These are phyloP conservation scores for Oreotrochilus melanogaster DNA, from an alignment of 2,113 vertebrate genomes.

Conservation along the genomic window DNA sequence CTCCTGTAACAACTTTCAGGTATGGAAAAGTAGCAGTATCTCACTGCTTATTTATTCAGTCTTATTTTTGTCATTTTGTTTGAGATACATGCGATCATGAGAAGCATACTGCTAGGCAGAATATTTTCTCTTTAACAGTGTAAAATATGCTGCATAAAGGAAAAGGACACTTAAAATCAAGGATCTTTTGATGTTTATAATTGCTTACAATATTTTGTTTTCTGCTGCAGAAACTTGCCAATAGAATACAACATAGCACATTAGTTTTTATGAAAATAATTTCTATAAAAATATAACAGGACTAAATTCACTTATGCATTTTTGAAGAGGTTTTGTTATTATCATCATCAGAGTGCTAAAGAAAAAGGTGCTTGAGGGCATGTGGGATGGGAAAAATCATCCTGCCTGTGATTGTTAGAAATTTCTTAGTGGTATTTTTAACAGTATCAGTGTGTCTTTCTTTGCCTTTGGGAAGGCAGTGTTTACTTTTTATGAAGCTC, in stretches of 20 bases:
- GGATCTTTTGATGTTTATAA: background rate
- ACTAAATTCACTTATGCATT: background rate
- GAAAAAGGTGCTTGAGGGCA: background rate
- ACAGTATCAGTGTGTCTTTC: constrained; percentile 23
- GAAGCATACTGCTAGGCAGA: background rate
- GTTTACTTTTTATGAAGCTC: constrained; percentile 55
- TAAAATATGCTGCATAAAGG: background rate
- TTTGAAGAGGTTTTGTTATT: background rate
- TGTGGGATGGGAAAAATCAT: background rate
- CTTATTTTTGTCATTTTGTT: background rate
- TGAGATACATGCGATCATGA: background rate
- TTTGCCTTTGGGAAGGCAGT: constrained; percentile 33
- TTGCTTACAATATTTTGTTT: background rate
- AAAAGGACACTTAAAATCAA: background rate
- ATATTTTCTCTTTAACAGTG: background rate
- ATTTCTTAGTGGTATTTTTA: constrained; percentile 48
- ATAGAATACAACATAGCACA: background rate
- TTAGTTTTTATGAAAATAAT: background rate
- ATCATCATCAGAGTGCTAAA: background rate
- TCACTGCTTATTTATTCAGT: background rate
- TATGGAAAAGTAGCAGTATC: background rate
- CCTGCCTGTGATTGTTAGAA: constrained; percentile 21
- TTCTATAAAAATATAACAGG: background rate
- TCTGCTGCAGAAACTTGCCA: background rate
- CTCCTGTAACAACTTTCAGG: background rate